A percentile compares a stretch with the other conserved stretches of the same genome.
Evolutionary conservation across 2,113 vertebrate species (phyloP).

Genomic region (Hippopotamus amphibius): DNA sequence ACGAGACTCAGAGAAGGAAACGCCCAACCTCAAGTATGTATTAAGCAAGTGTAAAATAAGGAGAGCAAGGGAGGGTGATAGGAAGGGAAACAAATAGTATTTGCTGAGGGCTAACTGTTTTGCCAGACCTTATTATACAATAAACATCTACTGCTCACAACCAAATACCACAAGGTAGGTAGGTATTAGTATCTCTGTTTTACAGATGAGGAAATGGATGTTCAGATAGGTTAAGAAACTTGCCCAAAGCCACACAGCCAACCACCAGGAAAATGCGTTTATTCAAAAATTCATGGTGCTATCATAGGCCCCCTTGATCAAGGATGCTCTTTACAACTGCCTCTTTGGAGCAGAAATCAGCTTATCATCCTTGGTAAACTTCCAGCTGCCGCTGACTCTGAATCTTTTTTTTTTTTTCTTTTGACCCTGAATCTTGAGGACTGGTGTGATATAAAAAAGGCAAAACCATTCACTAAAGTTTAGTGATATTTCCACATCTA

Average conservation of each 20-base stretch:
- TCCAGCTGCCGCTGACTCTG: background rate
- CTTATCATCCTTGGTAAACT: background rate
- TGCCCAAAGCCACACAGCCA: background rate
- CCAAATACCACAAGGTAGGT: background rate
- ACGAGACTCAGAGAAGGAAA: background rate
- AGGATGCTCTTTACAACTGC: background rate
- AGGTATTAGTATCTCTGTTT: background rate
- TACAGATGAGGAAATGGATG: background rate
- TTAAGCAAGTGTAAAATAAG: background rate
- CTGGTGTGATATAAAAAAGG: background rate
- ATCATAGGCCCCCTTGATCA: background rate
- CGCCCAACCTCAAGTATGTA: background rate
- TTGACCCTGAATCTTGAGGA: background rate
- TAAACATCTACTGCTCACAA: background rate
- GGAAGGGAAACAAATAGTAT: background rate
- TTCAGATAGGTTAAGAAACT: background rate
- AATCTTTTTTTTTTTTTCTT: background rate
- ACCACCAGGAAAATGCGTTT: background rate
- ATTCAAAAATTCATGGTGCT: rapidly evolving
- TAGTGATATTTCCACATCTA: background rate
- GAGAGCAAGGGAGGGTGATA: background rate
- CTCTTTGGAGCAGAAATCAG: background rate
- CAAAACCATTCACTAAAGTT: background rate
- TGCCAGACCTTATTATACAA: background rate
- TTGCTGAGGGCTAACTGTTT: background rate